Conservation (phyloP, 2,797 vertebrate genomes). For the Botia kubotai region DNA sequence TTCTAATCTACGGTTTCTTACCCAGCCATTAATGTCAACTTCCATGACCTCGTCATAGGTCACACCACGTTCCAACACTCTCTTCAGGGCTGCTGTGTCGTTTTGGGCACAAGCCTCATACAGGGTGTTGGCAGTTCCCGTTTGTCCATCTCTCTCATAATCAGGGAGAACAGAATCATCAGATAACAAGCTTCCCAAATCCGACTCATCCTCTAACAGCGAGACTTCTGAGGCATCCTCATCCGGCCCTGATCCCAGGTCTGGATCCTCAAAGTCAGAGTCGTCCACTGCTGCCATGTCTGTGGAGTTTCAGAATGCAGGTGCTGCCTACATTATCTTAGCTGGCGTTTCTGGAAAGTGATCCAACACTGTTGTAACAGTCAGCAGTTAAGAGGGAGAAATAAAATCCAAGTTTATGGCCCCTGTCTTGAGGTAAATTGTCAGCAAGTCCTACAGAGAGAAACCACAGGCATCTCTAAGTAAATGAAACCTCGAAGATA, state of each 20-base stretch:
- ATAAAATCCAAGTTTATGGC: constrained; percentile 8
- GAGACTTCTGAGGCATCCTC: constrained; percentile 58
- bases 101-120: constrained; percentile 84
- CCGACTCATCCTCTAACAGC: constrained; percentile 58
- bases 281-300: constrained; percentile 69
- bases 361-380: neutral
- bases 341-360: constrained; percentile 8
- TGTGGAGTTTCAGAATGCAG: neutral
- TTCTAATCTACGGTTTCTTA: constrained; percentile 67
- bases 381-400: constrained; percentile 3
- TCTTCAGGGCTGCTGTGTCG: constrained; percentile 71
- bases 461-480: constrained; percentile 12
- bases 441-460: neutral
- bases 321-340: constrained; percentile 19
- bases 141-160: constrained; percentile 49
- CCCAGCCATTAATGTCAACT: constrained; percentile 85
- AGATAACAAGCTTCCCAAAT: constrained; percentile 76
- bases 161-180: constrained; percentile 80
- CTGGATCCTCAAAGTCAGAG: constrained; percentile 69
- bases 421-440: constrained; percentile 14
- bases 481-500: neutral
- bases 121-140: constrained; percentile 62
- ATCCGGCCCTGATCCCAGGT: constrained; percentile 70
- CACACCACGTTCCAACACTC: constrained; percentile 77
- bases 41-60: constrained; percentile 80